These are phyloP conservation scores for Anabacerthia variegaticeps DNA, from an alignment of 2,797 vertebrate genomes.

Conservation along the genomic window DNA sequence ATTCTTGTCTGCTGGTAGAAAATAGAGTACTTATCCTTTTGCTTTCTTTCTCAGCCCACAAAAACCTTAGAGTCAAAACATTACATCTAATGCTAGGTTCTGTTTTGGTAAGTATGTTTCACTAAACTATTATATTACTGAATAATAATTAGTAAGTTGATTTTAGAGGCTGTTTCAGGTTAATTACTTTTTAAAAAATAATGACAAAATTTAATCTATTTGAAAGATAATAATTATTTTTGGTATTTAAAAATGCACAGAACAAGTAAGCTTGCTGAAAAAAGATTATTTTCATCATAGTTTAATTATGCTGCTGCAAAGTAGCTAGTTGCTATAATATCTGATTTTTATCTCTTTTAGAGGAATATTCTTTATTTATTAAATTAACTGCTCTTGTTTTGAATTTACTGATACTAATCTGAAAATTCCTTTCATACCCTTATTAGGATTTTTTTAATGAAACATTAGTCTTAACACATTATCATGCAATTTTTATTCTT, in stretches of 20 bases:
- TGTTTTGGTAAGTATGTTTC: background rate
- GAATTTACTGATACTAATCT: background rate
- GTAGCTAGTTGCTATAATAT: background rate
- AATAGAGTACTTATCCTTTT: background rate
- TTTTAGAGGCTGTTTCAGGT: background rate
- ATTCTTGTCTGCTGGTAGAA: background rate
- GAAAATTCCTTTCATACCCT: background rate
- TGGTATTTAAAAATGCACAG: background rate
- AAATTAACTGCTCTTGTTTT: background rate
- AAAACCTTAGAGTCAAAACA: background rate
- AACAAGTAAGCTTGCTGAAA: background rate
- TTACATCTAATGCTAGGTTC: background rate
- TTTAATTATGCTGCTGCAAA: slow-evolving; percentile 33
- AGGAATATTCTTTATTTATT: background rate
- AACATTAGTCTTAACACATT: background rate
- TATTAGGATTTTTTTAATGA: background rate
- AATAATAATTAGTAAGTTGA: slow-evolving; percentile 23
- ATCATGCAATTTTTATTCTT: background rate
- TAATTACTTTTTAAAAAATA: slow-evolving; percentile 37
- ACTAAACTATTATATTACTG: background rate
- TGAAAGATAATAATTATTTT: slow-evolving; percentile 25
- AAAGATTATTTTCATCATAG: background rate
- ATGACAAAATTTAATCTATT: background rate
- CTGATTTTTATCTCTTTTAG: background rate
- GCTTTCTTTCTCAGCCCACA: background rate